Evolutionary conservation across 1,140 invertebrate genomes (phyloP).

Genomic region (Kradibia gibbosae): DNA sequence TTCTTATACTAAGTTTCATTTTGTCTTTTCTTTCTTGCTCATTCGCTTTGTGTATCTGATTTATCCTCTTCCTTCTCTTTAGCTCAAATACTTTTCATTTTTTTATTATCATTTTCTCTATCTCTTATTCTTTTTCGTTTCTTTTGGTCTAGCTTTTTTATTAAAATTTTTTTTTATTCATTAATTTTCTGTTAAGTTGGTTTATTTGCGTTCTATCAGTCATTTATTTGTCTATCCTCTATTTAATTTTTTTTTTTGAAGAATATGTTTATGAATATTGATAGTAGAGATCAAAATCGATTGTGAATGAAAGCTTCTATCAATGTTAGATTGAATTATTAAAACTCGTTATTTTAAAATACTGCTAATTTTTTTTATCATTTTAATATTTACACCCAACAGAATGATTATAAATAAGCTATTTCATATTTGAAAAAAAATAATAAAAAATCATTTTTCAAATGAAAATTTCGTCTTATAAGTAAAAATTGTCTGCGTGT

Average conservation of each 20-base stretch:
- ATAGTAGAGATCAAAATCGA: slow-evolving; percentile 15
- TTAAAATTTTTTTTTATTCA: slow-evolving; percentile 1
- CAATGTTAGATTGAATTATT: slow-evolving; percentile 17
- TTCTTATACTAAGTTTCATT: slow-evolving; percentile 30
- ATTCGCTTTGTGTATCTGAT: slow-evolving; percentile 48
- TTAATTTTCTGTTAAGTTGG: slow-evolving; percentile 21
- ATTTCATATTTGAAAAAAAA: too few species aligned
- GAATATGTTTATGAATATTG: slow-evolving; percentile 10
- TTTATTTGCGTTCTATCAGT: background rate
- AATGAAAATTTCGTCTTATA: background rate
- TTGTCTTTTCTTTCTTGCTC: slow-evolving; percentile 11
- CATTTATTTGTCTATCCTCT: background rate
- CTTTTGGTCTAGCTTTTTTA: background rate
- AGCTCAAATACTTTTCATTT: slow-evolving; percentile 17
- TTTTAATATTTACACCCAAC: background rate
- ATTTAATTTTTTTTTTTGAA: slow-evolving; percentile 10
- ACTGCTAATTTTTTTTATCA: background rate
- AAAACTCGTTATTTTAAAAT: background rate
- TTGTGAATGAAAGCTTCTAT: slow-evolving; percentile 12
- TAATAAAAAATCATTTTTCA: background rate
- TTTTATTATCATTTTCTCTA: background rate
- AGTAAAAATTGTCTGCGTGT: too few species aligned
- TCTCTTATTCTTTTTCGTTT: background rate
- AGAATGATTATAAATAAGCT: too few species aligned
- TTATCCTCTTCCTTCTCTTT: slow-evolving; percentile 53